A percentile compares a stretch with the other conserved stretches of the same genome.
These are phyloP conservation scores for Lacanobia oleracea DNA, from an alignment of 2,888 invertebrate species.

Conservation along the genomic window DNA sequence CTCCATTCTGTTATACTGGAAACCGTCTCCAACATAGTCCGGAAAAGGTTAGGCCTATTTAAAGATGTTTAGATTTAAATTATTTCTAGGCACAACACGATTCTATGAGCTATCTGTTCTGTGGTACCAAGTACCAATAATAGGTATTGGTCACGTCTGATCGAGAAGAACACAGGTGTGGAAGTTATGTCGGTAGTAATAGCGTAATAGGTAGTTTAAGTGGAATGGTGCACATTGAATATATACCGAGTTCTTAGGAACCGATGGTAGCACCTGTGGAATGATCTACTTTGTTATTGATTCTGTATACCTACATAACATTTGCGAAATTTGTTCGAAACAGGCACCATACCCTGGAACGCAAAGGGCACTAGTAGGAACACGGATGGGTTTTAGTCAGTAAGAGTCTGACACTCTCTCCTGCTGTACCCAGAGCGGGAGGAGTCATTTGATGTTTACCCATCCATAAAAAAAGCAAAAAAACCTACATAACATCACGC, in stretches of 20 bases:
- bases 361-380: too few relatives aligned
- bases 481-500: too few relatives aligned
- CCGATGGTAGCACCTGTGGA: constrained; percentile 1
- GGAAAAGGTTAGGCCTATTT: too few relatives aligned
- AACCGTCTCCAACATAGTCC: too few relatives aligned
- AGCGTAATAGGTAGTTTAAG: constrained; percentile 7
- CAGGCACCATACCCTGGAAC: too few relatives aligned
- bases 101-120: neutral
- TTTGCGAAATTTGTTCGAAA: too few relatives aligned
- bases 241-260: constrained; percentile 14
- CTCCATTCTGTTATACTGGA: too few relatives aligned
- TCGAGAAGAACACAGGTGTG: constrained; percentile 14
- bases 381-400: too few relatives aligned
- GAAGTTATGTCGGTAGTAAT: constrained; percentile 17
- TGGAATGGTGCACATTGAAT: constrained; percentile 11
- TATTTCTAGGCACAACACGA: neutral
- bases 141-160: neutral
- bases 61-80: neutral
- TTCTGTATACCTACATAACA: neutral
- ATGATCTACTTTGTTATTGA: constrained; percentile 8
- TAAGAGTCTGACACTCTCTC: too few relatives aligned
- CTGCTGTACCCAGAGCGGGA: too few relatives aligned
- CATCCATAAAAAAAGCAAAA: too few relatives aligned
- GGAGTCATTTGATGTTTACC: too few relatives aligned
- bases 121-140: neutral